Percentiles rank a stretch among this genome's conserved stretches.
Evolutionary conservation across 2,113 vertebrate genomes (phyloP).

Genomic region (Xiphorhynchus elegans): DNA sequence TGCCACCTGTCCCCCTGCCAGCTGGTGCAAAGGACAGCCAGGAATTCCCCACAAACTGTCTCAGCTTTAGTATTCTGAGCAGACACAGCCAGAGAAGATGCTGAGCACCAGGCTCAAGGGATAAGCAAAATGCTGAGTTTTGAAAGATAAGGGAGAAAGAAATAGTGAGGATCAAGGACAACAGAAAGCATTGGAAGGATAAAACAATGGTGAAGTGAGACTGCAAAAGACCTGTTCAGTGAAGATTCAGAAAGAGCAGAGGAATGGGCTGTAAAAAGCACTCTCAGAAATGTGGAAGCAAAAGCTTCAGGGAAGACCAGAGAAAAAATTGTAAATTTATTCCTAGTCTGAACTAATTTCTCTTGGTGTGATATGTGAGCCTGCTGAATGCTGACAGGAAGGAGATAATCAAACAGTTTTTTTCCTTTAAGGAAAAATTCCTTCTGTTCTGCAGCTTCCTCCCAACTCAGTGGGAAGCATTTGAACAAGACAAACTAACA

Average conservation of each 20-base stretch:
- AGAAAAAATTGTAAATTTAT: not conserved
- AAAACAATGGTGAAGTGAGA: not conserved
- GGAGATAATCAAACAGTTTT: not conserved
- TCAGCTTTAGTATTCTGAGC: not conserved
- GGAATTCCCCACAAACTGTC: not conserved
- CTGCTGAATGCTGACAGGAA: not conserved
- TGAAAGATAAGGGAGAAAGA: not conserved
- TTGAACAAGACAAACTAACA: not conserved
- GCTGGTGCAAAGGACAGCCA: not conserved
- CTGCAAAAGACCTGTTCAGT: not conserved
- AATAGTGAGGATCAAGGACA: not conserved
- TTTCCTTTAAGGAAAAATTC: not conserved
- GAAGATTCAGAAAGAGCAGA: not conserved
- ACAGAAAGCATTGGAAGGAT: not conserved
- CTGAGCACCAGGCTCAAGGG: not conserved
- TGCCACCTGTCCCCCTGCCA: not conserved
- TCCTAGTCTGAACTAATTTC: not conserved
- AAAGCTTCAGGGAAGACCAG: not conserved
- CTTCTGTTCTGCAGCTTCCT: not conserved
- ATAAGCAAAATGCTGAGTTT: not conserved
- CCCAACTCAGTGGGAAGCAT: constrained; percentile 5
- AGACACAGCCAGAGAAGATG: not conserved
- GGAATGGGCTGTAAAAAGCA: not conserved
- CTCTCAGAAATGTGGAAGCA: not conserved
- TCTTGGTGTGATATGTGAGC: not conserved